phyloP scores from a whole-genome alignment of 1,140 invertebrate genomes.

The Anastatus disparis region DNA sequence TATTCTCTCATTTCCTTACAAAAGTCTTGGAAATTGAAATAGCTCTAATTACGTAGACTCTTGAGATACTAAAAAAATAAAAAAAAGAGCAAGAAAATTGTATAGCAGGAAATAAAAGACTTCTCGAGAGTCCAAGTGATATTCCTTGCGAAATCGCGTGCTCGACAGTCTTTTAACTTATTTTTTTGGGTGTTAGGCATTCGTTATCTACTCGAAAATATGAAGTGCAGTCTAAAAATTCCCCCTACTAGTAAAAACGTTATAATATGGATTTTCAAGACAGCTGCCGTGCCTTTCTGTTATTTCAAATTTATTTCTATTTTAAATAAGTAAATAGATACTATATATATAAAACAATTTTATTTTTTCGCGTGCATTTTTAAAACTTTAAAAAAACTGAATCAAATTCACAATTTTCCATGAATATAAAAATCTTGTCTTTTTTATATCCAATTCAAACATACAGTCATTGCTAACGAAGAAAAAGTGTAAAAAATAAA shows the following conservation, averaged over 20 bases:
- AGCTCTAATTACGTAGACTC: not conserved
- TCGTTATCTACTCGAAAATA: constrained; percentile 24
- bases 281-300: not conserved
- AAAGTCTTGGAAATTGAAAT: no score
- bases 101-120: not conserved
- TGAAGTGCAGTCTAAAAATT: constrained; percentile 20
- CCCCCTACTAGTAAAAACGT: not conserved
- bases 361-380: no score
- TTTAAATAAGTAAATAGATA: no score
- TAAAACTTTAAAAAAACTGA: no score
- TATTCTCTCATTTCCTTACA: not conserved
- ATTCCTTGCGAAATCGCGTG: constrained; percentile 21
- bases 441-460: no score
- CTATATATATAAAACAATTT: no score
- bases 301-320: not conserved
- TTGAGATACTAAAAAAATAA: not conserved
- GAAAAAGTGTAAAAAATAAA: not conserved
- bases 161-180: constrained; percentile 20
- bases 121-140: constrained; percentile 7
- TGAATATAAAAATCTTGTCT: no score
- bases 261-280: not conserved
- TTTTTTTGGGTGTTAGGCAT: constrained; percentile 1
- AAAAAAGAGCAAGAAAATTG: not conserved
- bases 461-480: not conserved
- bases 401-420: no score